A percentile compares a stretch with the other conserved stretches of the same genome.
Evolutionary conservation across 2,888 invertebrate species (phyloP).

Genomic region (Dexiosoma caninum): DNA sequence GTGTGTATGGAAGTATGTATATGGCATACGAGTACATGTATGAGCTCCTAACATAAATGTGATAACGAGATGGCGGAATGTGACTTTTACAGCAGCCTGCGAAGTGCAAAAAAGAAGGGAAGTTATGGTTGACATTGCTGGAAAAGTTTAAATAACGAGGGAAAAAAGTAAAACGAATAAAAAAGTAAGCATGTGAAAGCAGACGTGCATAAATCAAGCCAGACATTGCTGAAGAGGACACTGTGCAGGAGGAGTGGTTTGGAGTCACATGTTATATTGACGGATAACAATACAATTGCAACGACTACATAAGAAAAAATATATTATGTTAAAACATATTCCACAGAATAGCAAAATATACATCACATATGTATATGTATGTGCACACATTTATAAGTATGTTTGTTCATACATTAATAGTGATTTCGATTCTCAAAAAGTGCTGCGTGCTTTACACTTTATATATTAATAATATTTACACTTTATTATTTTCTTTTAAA

Average conservation of each 20-base stretch:
- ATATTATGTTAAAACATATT: conserved; percentile 11
- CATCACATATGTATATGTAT: neutral
- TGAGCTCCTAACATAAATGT: conserved; percentile 51
- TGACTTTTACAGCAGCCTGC: conserved; percentile 53
- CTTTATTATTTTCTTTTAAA: no score
- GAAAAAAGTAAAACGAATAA: conserved; percentile 20
- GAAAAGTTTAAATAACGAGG: conserved; percentile 46
- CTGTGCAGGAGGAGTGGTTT: conserved; percentile 59
- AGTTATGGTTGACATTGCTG: conserved; percentile 40
- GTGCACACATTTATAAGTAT: neutral
- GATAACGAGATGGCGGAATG: conserved; percentile 58
- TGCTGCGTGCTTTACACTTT: no score
- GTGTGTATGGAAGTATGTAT: neutral
- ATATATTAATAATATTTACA: no score
- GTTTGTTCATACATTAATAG: neutral
- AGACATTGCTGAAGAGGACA: conserved; percentile 12
- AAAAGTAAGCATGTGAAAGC: conserved; percentile 46
- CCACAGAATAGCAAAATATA: neutral
- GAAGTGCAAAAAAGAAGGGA: conserved; percentile 30
- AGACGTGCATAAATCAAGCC: conserved; percentile 58
- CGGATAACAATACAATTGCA: neutral
- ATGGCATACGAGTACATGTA: neutral
- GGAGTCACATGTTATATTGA: neutral
- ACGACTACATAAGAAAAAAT: neutral
- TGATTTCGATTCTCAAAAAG: no score